Percentiles rank a stretch among this genome's conserved stretches.
phyloP scores from a whole-genome alignment of 2,888 invertebrate genomes.

The Lithophane socia region DNA sequence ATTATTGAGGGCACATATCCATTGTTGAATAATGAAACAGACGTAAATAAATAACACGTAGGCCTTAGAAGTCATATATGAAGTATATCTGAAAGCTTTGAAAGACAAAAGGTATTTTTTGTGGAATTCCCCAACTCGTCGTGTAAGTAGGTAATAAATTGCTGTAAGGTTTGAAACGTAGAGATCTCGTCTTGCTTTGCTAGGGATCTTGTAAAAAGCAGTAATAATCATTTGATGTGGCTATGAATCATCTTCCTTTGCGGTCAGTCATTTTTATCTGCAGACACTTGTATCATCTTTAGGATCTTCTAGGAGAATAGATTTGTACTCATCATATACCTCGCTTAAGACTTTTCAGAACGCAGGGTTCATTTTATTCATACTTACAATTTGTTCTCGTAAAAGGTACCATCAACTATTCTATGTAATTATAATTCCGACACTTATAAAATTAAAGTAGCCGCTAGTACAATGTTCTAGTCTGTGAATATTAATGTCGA shows the following conservation, averaged over 20 bases:
- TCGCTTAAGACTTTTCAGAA: background rate
- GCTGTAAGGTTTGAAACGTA: too few species aligned
- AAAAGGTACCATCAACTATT: background rate
- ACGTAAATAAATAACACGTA: constrained; percentile 2
- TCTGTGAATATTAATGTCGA: constrained; percentile 43
- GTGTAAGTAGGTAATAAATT: background rate
- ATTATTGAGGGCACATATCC: constrained; percentile 14
- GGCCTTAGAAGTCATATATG: background rate
- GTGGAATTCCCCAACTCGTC: background rate
- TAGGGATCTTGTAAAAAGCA: background rate
- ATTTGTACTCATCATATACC: background rate
- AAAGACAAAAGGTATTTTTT: background rate
- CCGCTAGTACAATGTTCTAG: constrained; percentile 28
- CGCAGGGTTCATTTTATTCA: background rate
- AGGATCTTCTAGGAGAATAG: background rate
- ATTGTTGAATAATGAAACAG: constrained; percentile 10
- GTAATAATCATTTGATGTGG: background rate
- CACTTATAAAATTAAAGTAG: constrained; percentile 25
- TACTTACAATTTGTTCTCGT: background rate
- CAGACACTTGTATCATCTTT: background rate
- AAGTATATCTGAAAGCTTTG: background rate
- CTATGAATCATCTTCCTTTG: background rate
- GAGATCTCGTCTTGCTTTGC: too few species aligned
- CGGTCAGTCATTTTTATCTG: background rate
- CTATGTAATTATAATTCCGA: background rate